Evolutionary conservation across 2,888 invertebrate genomes (phyloP).

Genomic region (Drosophila picticornis): DNA sequence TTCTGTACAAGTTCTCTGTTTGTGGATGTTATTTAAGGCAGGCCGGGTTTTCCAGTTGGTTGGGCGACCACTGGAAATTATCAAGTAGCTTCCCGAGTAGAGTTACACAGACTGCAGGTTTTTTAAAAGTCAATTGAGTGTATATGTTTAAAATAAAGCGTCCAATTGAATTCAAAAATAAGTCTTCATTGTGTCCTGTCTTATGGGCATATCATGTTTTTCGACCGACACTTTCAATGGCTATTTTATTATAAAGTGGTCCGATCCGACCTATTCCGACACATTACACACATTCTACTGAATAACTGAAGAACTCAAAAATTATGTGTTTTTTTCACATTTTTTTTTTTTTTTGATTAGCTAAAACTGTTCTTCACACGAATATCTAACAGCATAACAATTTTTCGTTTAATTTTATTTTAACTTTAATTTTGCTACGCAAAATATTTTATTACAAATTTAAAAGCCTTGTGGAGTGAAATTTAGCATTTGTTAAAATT

Average conservation of each 20-base stretch:
- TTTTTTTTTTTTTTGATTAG: no score
- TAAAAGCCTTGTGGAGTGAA: neutral
- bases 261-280: neutral
- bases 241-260: neutral
- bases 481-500: neutral
- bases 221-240: neutral
- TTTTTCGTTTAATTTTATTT: neutral
- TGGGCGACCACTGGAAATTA: constrained; percentile 34
- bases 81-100: neutral
- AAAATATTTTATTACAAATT: neutral
- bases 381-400: neutral
- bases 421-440: neutral
- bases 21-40: constrained; percentile 24
- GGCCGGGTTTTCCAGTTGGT: constrained; percentile 13
- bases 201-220: neutral
- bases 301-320: neutral
- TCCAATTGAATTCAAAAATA: neutral
- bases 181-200: neutral
- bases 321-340: neutral
- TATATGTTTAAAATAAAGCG: neutral
- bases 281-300: neutral
- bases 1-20: constrained; percentile 21
- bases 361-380: neutral
- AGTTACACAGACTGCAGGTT: constrained; percentile 15
- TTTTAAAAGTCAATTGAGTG: constrained; percentile 6